Base-by-base conservation (phyloP, 2,888 invertebrate genomes). In the Formica aserva region DNA sequence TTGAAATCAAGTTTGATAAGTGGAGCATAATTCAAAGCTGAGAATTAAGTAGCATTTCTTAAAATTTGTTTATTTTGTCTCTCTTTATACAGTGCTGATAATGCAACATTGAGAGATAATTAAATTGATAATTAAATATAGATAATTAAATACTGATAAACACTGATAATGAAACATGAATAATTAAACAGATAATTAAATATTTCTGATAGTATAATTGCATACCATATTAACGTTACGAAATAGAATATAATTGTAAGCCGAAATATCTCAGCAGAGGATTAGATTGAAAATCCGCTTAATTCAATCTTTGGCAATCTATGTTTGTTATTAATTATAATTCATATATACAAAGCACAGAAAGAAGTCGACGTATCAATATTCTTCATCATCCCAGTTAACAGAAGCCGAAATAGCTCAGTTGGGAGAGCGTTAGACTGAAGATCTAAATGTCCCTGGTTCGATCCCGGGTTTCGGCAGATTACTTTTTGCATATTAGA, bases 351-450 rank as follows among this genome's bases (percentile, higher is more conserved):
- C 15, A 15, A 9, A n/a, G 0, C n/a, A 35, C 11, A 63, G 2
- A 52, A 3, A 41, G 11, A 65, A 52, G 2, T 18, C 1, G 15
- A 3, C 18, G 22, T 22, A 45, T 75, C 29, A 63, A 32, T n/a
- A 9, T 35, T 13, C 26, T 26, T 45, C 76, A 35, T 0, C 2
- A 60, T 38, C 13, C 45, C 11, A 22, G 0, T 35, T 32, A 1
- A 6, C 5, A n/a, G 0, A 13, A 78, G 88, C 87, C 88, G 88
- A 89, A 88, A 85, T 86, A 88, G 87, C 88, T 88, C 88, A 88
- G 88, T 82, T 88, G 88, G 86, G 87, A 88, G 88, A 88, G 87
- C 88, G 88, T 88, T 88, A 88, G 86, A 85, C 86, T 86, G 86
- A 86, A 86, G 88, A 88, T 88, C 87, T 85, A 87, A 87, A 88